Evolutionary conservation across 2,888 invertebrate genomes (phyloP).

Genomic region (Lasioglossum lativentre): DNA sequence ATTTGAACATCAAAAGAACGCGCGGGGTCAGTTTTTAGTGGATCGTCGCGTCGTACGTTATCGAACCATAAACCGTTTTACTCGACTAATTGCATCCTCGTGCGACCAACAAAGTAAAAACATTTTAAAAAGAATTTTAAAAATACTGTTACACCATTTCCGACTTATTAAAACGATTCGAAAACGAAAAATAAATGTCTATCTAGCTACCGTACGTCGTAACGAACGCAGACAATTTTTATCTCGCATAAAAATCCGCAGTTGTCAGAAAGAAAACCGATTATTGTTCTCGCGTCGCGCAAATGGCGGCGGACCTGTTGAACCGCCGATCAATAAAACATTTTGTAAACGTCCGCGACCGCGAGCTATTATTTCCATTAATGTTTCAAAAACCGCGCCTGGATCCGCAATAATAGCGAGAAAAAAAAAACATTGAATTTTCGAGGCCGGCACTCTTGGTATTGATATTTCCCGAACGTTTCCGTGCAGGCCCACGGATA

Average conservation of each 20-base stretch:
- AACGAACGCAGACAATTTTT: not conserved
- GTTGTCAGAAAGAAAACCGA: not conserved
- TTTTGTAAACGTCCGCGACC: not conserved
- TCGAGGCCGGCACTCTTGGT: not conserved
- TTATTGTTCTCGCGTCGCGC: not conserved
- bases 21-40: not conserved
- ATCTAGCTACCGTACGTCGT: no score
- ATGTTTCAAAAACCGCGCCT: not conserved
- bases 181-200: not conserved
- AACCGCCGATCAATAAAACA: not conserved
- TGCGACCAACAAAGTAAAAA: not conserved
- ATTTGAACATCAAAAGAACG: not conserved
- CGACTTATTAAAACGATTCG: not conserved
- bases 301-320: constrained; percentile 9
- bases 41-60: not conserved
- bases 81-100: not conserved
- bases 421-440: not conserved
- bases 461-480: constrained; percentile 4
- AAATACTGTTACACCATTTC: not conserved
- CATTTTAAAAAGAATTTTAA: not conserved
- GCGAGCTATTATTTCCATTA: not conserved
- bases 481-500: not conserved
- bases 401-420: not conserved
- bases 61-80: not conserved
- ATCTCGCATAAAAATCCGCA: not conserved